Conservation (phyloP, 2,113 vertebrate genomes). For the Trinectes maculatus region DNA sequence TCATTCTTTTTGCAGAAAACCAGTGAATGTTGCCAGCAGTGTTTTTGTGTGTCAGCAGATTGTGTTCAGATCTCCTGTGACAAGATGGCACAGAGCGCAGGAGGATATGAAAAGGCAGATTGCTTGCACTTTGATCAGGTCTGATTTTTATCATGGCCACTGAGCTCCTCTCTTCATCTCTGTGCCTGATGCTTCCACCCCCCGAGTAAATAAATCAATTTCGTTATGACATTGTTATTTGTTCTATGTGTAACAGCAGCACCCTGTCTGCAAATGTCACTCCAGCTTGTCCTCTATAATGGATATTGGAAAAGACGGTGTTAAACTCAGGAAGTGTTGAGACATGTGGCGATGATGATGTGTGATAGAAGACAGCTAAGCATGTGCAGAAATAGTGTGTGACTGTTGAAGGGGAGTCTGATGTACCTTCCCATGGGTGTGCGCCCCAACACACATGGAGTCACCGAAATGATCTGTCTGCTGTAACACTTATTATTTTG, state of each 20-base stretch:
- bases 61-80: constrained; percentile 1
- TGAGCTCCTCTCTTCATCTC: constrained; percentile 22
- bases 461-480: no score
- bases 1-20: no score
- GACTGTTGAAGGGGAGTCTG: constrained; percentile 5
- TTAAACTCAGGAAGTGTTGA: constrained; percentile 3
- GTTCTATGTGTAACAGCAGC: constrained; percentile 19
- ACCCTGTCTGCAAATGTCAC: constrained; percentile 39
- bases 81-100: neutral
- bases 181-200: constrained; percentile 33
- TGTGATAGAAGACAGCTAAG: neutral
- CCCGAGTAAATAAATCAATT: constrained; percentile 38
- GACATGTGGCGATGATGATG: no score
- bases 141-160: constrained; percentile 3
- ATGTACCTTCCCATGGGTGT: neutral
- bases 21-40: no score
- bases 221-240: constrained; percentile 26
- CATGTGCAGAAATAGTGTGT: constrained; percentile 11
- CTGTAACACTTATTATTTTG: neutral
- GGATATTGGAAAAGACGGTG: neutral
- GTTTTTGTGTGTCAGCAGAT: neutral
- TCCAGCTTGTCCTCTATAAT: neutral
- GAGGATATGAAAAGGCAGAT: constrained; percentile 44
- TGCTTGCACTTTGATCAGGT: constrained; percentile 45
- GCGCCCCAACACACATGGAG: no score